Base-by-base conservation (phyloP, 2,888 invertebrate species). In the Cosmorhoe ocellata region DNA sequence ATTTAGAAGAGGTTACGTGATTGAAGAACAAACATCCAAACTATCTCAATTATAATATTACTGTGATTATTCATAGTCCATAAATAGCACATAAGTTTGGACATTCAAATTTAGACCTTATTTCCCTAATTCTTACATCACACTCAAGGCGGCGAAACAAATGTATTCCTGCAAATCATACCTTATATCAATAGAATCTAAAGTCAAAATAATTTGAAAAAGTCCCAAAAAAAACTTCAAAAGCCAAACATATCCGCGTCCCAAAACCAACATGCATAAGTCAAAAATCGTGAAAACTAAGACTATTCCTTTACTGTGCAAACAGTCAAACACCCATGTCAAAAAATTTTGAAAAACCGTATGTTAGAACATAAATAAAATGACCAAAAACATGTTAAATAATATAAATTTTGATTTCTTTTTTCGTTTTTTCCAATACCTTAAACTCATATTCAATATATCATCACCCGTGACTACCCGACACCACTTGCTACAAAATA, bases 391-490 rank as follows among this genome's bases (percentile, higher is more conserved):
- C 33, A 36, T 11, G 48, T 58, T 41, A 46, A 42, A n/a, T n/a
- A n/a, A n/a, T n/a, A n/a, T n/a, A 47, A 66, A 64, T 61, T 68
- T 66, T 51, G 32, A 45, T 18, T 18, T 18, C 27, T 50, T 42
- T 48, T 58, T 58, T 63, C 60, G 47, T 56, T 39, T 40, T 40
- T 50, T 55, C 56, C 48, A 61, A 61, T 90, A 93, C 95, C 94
- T 95, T 92, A 94, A 85, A 82, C 93, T 93, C 94, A 94, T 94
- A 92, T 92, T 92, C 91, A 94, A 92, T 84, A 94, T 93, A 92
- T 94, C 94, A 82, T 94, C 94, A 85, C 94, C 94, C 64, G 93
- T 94, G 91, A 92, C 87, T 79, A 81, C 79, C 85, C 89, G 88
- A 87, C 89, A 88, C 88, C 88, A 87, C 87, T 88, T 86, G 86